Conservation (phyloP, 1,140 invertebrate species). For the Asobara japonica region DNA sequence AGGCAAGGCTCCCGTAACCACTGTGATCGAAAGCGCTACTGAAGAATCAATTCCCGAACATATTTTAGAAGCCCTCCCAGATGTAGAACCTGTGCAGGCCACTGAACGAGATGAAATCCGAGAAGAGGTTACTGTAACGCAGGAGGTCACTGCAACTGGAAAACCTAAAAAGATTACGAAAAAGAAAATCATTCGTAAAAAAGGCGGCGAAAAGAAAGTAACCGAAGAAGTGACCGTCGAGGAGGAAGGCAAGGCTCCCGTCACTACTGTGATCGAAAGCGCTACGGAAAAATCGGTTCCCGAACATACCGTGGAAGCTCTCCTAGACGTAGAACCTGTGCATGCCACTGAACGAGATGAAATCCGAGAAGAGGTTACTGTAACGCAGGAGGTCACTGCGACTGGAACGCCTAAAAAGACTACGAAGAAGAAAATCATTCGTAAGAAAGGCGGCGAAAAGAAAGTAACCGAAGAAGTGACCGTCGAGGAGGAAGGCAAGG, state of each 20-base stretch:
- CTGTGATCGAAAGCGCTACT: too few species aligned
- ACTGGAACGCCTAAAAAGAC: not conserved
- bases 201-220: slow-evolving; percentile 42
- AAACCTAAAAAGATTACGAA: too few species aligned
- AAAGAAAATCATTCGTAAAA: too few species aligned
- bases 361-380: slow-evolving; percentile 29
- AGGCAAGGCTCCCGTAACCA: too few species aligned
- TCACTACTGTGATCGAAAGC: slow-evolving; percentile 16
- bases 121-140: too few species aligned
- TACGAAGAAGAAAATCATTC: slow-evolving; percentile 49
- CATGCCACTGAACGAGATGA: slow-evolving; percentile 28
- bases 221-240: slow-evolving; percentile 32
- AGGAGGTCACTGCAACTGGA: too few species aligned
- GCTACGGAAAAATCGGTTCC: slow-evolving; percentile 26
- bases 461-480: slow-evolving; percentile 63
- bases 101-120: too few species aligned
- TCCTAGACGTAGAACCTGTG: not conserved
- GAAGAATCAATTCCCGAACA: too few species aligned
- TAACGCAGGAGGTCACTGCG: not conserved
- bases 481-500: slow-evolving; percentile 61
- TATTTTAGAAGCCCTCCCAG: too few species aligned
- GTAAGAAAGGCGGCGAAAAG: slow-evolving; percentile 60
- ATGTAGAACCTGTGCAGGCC: too few species aligned
- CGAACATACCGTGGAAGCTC: slow-evolving; percentile 3
- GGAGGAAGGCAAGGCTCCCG: slow-evolving; percentile 30